phyloP scores from a whole-genome alignment of 2,888 invertebrate genomes.

The Acronicta psi region DNA sequence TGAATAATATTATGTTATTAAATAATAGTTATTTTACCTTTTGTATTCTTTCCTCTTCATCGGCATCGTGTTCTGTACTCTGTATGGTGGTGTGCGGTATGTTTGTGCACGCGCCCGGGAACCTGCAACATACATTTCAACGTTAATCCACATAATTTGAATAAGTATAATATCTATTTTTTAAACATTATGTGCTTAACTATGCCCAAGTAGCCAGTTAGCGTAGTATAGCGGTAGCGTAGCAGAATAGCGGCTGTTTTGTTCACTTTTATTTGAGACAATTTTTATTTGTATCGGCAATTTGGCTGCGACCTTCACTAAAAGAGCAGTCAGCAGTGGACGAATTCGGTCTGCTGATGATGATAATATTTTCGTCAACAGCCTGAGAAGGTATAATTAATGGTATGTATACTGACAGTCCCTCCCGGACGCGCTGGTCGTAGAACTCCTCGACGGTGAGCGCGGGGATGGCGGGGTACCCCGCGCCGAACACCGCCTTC shows the following conservation, averaged over 20 bases:
- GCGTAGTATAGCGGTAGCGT: too few relatives aligned
- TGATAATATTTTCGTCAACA: too few relatives aligned
- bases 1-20: background rate
- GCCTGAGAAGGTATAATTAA: background rate
- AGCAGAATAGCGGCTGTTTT: too few relatives aligned
- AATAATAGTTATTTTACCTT: conserved; percentile 68
- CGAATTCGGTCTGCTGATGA: too few relatives aligned
- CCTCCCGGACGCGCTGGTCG: conserved; percentile 94
- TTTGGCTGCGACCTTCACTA: too few relatives aligned
- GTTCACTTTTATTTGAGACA: too few relatives aligned
- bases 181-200: too few relatives aligned
- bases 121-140: conserved; percentile 61
- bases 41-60: conserved; percentile 89
- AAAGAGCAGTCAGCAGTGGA: too few relatives aligned
- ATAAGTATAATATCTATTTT: too few relatives aligned
- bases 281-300: too few relatives aligned
- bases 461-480: conserved; percentile 97
- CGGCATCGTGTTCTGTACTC: conserved; percentile 80
- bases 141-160: background rate
- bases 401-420: conserved; percentile 88
- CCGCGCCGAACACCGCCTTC: conserved; percentile 97
- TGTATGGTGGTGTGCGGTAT: conserved; percentile 81
- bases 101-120: conserved; percentile 73
- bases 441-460: conserved; percentile 99
- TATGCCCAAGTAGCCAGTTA: too few relatives aligned